Evolutionary conservation across 1,140 invertebrate species (phyloP), one percentile per base, ranked within the genome.

Genomic region (Drosophila obscura): DNA sequence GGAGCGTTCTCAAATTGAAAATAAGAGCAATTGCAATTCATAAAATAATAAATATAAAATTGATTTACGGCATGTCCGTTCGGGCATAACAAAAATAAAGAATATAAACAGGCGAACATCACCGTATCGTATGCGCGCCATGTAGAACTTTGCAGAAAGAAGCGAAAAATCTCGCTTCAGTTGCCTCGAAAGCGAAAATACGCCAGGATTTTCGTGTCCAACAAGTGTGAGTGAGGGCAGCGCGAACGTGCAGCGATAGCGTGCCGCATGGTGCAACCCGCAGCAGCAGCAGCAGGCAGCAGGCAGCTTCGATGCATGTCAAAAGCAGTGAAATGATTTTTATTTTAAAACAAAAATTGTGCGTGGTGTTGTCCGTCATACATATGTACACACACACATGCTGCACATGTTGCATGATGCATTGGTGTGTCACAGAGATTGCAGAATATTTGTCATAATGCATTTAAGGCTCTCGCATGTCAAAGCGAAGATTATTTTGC

Each of bases 1-100:
- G 60, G 31, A 60, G 71, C 62, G 56, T 49, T 44, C 52, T 73
- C 24, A 81, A 81, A 75, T 79, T 69, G 58, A 82, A 84, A 68
- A 77, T 66, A 79, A 80, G 81, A 73, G 39, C 74, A 77, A 79
- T 76, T 77, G 80, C 83, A 69, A 88, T 83, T 83, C 83, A 88
- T 88, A 88, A 88, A 88, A 88, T 88, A 88, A 87, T 87, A 88
- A 88, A 88, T 88, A 80, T 77, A 87, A 88, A 88, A 88, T 83
- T 88, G 84, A 88, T 88, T 88, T 88, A 88, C 84, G 79, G 73
- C 79, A 65, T 65, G 75, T 73, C 78, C 57, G 71, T 45, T 55
- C 41, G 44, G 61, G 58, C 57, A 62, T 43, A 71, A 51, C 41
- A 43, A 65, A 35, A 59, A 41, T 1, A 66, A 61, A 35, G 44